phyloP scores from a whole-genome alignment of 2,797 vertebrate genomes.

The Valencia hispanica region DNA sequence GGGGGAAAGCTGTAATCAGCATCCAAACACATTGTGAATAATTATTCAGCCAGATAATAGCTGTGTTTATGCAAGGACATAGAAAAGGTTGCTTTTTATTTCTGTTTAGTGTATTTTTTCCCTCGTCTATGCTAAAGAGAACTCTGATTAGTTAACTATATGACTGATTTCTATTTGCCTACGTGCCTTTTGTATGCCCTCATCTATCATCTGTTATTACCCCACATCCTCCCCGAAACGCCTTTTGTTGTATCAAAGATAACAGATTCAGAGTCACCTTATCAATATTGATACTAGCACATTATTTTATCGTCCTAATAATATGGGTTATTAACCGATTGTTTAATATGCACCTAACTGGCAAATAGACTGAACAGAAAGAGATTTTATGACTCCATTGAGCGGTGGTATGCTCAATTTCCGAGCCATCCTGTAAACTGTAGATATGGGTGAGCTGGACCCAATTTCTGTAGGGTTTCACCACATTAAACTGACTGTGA shows the following conservation, averaged over 20 bases:
- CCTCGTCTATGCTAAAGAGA: conserved; percentile 47
- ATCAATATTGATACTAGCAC: conserved; percentile 1
- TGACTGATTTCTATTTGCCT: conserved; percentile 48
- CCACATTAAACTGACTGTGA: conserved; percentile 55
- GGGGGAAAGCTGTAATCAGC: conserved; percentile 75
- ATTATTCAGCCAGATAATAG: conserved; percentile 74
- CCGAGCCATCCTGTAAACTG: conserved; percentile 52
- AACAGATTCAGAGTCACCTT: conserved; percentile 8
- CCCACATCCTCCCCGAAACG: conserved; percentile 5
- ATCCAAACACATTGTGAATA: conserved; percentile 71
- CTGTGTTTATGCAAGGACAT: conserved; percentile 65
- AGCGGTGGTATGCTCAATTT: conserved; percentile 39
- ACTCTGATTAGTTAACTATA: conserved; percentile 68
- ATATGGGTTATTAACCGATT: conserved; percentile 18
- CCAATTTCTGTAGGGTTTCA: conserved; percentile 49
- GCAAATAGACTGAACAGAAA: conserved; percentile 9
- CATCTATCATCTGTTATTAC: conserved; percentile 41
- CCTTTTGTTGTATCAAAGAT: conserved; percentile 12
- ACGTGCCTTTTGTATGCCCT: conserved; percentile 38
- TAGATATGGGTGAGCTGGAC: conserved; percentile 45
- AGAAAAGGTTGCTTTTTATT: conserved; percentile 45
- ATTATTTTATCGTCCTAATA: conserved; percentile 28
- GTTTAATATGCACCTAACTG: conserved; percentile 26
- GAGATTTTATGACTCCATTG: conserved; percentile 17
- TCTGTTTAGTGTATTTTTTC: conserved; percentile 6